phyloP scores from a whole-genome alignment of 2,113 vertebrate genomes.

The Lepus europaeus region DNA sequence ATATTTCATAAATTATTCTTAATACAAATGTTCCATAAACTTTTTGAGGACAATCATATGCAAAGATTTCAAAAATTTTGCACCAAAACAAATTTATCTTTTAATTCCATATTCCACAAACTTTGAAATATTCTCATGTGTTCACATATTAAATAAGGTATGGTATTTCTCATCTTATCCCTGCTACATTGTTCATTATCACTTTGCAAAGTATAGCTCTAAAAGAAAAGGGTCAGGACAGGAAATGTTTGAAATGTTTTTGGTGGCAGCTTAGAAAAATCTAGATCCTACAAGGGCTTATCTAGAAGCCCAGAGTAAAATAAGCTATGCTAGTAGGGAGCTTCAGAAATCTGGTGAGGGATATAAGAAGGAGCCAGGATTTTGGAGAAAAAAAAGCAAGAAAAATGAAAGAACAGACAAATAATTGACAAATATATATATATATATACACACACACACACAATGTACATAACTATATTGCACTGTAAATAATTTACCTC shows the following conservation, averaged over 20 bases:
- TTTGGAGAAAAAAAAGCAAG: not conserved
- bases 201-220: not conserved
- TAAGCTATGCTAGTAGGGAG: not conserved
- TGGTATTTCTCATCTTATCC: not conserved
- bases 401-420: constrained; percentile 3
- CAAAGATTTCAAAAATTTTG: too few species aligned
- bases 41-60: too few species aligned
- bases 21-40: too few species aligned
- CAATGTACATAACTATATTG: not conserved
- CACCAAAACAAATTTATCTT: too few species aligned
- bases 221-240: not conserved
- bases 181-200: not conserved
- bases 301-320: not conserved
- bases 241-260: not conserved
- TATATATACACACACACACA: too few species aligned
- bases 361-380: not conserved
- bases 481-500: not conserved
- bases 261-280: not conserved
- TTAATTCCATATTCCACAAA: too few species aligned
- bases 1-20: too few species aligned
- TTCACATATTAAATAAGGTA: not conserved
- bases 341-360: not conserved
- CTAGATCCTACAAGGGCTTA: not conserved
- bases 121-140: too few species aligned
- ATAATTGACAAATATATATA: not conserved